A percentile compares a stretch with the other conserved stretches of the same genome.
Conservation (phyloP, 2,113 vertebrate genomes). For the Mastomys coucha region DNA sequence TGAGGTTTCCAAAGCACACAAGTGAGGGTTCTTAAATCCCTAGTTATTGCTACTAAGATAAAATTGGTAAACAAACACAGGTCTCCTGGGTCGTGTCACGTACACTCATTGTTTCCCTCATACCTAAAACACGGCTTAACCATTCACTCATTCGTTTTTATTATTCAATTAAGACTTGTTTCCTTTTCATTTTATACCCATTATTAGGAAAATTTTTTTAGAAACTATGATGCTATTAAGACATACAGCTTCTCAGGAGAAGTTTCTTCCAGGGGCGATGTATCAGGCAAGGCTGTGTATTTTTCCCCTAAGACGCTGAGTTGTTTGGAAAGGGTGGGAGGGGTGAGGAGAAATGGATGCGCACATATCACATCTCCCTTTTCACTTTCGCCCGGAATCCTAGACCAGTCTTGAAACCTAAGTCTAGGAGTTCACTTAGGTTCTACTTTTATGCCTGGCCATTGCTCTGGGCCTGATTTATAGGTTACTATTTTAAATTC, state of each 20-base stretch:
- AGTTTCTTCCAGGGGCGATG: background rate
- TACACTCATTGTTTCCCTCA: no score
- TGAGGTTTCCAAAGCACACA: conserved; percentile 31
- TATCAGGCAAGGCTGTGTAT: background rate
- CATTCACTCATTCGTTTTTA: background rate
- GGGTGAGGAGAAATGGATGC: background rate
- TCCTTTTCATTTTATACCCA: background rate
- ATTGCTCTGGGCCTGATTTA: conserved; percentile 20
- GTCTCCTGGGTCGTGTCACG: background rate
- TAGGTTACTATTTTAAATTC: conserved; percentile 15
- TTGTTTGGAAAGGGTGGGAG: background rate
- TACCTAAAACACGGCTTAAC: no score
- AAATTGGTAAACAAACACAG: conserved; percentile 68
- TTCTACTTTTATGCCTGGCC: background rate
- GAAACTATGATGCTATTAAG: background rate
- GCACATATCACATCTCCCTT: background rate
- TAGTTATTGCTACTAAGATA: conserved; percentile 44
- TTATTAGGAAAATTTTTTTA: background rate
- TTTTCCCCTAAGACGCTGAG: background rate
- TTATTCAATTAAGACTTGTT: background rate
- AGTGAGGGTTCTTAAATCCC: conserved; percentile 55
- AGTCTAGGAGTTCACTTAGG: background rate
- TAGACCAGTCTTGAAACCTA: conserved; percentile 53
- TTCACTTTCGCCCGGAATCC: conserved; percentile 5
- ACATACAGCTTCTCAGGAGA: background rate